phyloP scores from a whole-genome alignment of 2,888 invertebrate genomes.

The Idaea biselata region DNA sequence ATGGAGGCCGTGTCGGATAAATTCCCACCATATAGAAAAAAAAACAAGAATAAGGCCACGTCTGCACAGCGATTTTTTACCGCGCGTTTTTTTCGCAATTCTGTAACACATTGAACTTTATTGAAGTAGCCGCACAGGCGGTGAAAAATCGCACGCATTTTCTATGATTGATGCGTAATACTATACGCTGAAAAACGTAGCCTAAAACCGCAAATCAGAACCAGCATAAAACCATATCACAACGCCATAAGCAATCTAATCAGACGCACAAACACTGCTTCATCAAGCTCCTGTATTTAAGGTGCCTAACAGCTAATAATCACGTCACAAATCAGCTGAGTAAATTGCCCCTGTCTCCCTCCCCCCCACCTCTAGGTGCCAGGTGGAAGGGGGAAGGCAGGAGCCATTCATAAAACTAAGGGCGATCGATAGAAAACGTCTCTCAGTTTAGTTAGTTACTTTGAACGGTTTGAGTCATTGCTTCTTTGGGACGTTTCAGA shows the following conservation, averaged over 20 bases:
- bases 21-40: too few relatives aligned
- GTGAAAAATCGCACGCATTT: too few relatives aligned
- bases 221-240: too few relatives aligned
- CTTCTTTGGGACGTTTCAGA: background rate
- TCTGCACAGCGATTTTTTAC: too few relatives aligned
- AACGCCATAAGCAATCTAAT: constrained; percentile 26
- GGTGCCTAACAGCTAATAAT: background rate
- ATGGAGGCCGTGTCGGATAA: too few relatives aligned
- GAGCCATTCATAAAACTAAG: constrained; percentile 75
- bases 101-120: too few relatives aligned
- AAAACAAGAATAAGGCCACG: too few relatives aligned
- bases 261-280: constrained; percentile 30
- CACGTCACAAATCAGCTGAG: constrained; percentile 8
- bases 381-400: constrained; percentile 33
- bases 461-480: background rate
- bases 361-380: constrained; percentile 22
- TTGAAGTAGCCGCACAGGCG: too few relatives aligned
- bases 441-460: constrained; percentile 8
- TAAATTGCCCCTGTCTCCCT: constrained; percentile 32
- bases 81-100: too few relatives aligned
- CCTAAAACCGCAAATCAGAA: too few relatives aligned
- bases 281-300: constrained; percentile 11
- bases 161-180: too few relatives aligned
- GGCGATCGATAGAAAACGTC: constrained; percentile 67
- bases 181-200: too few relatives aligned